Conservation (phyloP, 2,888 invertebrate genomes). For the Eremobia ochroleuca region DNA sequence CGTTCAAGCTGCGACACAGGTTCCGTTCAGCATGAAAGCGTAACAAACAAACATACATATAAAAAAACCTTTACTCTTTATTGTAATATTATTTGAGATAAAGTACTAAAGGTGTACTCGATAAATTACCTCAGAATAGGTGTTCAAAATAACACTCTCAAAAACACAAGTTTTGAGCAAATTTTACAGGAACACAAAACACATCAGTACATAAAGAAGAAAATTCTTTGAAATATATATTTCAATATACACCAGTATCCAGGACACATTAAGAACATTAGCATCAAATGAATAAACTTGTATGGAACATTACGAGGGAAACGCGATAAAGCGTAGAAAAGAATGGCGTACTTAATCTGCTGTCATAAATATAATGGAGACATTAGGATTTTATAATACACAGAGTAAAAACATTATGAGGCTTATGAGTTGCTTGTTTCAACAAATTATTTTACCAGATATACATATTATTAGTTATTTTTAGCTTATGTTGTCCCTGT, state of each 20-base stretch:
- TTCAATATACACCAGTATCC: slow-evolving; percentile 29
- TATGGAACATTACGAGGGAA: slow-evolving; percentile 45
- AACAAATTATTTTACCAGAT: not conserved
- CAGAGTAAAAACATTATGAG: slow-evolving; percentile 7
- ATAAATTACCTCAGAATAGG: not conserved
- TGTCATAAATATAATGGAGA: slow-evolving; percentile 41
- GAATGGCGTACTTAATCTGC: slow-evolving; percentile 49
- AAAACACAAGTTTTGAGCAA: not conserved
- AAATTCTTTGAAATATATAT: slow-evolving; percentile 28
- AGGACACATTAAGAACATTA: slow-evolving; percentile 59
- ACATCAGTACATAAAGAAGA: not conserved
- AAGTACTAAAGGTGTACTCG: not conserved
- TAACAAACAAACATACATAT: no score
- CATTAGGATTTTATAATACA: slow-evolving; percentile 8
- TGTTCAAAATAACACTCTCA: not conserved
- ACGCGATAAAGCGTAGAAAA: slow-evolving; percentile 51
- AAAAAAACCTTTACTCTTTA: no score
- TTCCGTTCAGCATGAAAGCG: no score
- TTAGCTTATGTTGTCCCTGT: no score
- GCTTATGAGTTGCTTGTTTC: slow-evolving; percentile 2
- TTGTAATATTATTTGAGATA: not conserved
- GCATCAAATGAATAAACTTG: slow-evolving; percentile 65
- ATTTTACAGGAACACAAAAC: not conserved
- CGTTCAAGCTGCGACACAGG: no score
- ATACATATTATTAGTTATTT: not conserved